Conservation (phyloP, 2,888 invertebrate species). For the Aphodius granarius region DNA sequence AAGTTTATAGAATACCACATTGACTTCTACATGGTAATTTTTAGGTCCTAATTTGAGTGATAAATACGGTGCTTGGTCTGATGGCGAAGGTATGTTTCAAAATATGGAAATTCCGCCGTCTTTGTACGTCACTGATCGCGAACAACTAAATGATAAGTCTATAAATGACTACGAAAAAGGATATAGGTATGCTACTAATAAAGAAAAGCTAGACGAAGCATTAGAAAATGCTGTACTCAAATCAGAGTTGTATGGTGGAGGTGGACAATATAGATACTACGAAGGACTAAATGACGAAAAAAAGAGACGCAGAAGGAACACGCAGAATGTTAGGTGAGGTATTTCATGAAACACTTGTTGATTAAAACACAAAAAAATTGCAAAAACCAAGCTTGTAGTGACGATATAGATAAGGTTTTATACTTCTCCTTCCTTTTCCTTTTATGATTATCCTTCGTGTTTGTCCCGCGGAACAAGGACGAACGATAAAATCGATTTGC, state of each 20-base stretch:
- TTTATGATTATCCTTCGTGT: too few relatives aligned
- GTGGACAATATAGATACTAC: conserved; percentile 53
- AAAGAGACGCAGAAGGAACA: conserved; percentile 42
- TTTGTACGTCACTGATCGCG: conserved; percentile 43
- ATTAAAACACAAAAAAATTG: too few relatives aligned
- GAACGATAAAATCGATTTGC: too few relatives aligned
- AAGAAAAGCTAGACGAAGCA: conserved; percentile 51
- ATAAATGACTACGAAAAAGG: conserved; percentile 51
- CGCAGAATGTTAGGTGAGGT: conserved; percentile 43
- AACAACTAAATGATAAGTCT: conserved; percentile 47
- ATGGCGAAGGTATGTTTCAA: conserved; percentile 20
- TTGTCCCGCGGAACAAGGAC: too few relatives aligned
- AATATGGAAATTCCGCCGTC: conserved; percentile 39
- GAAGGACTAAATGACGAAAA: conserved; percentile 43
- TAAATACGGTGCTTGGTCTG: conserved; percentile 22
- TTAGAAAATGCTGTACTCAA: conserved; percentile 65
- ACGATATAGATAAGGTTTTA: too few relatives aligned
- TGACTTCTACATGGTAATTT: neutral
- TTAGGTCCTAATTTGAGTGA: conserved; percentile 21
- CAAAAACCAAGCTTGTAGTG: too few relatives aligned
- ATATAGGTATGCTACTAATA: conserved; percentile 49
- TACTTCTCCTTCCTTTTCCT: too few relatives aligned
- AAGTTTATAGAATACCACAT: neutral
- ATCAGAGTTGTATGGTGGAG: conserved; percentile 62
- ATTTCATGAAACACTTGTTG: neutral